phyloP scores from a whole-genome alignment of 2,797 vertebrate species.

The Diplodus puntazzo region DNA sequence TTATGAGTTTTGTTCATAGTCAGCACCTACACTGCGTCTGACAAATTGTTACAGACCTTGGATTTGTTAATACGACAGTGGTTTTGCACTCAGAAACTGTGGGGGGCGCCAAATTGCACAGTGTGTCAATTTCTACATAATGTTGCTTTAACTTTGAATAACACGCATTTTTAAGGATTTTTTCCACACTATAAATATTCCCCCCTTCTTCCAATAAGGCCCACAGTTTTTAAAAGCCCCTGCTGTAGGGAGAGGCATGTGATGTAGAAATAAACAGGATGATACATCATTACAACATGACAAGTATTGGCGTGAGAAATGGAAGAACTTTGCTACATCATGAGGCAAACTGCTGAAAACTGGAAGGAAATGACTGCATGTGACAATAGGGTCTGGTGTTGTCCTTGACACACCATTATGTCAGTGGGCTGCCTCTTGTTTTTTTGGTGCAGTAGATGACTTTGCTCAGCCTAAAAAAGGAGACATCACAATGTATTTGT shows the following conservation, averaged over 20 bases:
- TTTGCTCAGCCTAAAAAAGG: constrained; percentile 8
- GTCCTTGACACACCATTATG: background rate
- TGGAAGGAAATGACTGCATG: background rate
- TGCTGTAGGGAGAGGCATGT: background rate
- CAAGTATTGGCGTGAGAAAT: background rate
- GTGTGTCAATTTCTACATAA: too few species aligned
- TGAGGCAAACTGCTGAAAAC: background rate
- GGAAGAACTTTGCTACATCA: constrained; percentile 13
- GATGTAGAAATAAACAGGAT: constrained; percentile 6
- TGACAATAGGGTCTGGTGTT: background rate
- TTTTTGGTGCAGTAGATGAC: constrained; percentile 1
- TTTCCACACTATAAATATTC: too few species aligned
- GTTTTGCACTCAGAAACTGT: too few species aligned
- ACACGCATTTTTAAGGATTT: background rate
- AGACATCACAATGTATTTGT: background rate
- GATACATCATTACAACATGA: background rate
- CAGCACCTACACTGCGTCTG: too few species aligned
- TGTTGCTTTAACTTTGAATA: background rate
- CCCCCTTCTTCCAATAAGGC: too few species aligned
- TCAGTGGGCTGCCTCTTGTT: background rate
- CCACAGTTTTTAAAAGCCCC: too few species aligned
- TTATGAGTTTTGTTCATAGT: too few species aligned
- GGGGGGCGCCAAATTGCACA: too few species aligned
- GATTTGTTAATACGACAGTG: too few species aligned
- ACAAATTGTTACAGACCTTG: too few species aligned